Evolutionary conservation across 1,140 invertebrate species (phyloP).

Genomic region (Tribolium castaneum): DNA sequence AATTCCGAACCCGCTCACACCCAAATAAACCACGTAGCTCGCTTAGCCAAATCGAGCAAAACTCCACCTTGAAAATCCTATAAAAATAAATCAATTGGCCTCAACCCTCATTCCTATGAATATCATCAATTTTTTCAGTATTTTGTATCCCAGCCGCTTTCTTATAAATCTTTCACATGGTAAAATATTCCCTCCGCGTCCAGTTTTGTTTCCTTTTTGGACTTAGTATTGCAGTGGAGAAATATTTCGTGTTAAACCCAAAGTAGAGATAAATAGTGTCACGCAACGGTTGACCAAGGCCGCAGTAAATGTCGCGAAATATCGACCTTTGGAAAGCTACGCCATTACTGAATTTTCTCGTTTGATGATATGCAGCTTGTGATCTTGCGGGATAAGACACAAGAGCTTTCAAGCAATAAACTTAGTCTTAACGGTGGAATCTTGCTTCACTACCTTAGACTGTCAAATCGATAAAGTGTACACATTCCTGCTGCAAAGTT

Average conservation of each 20-base stretch:
- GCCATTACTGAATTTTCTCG: neutral
- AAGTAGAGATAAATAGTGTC: neutral
- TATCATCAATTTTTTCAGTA: neutral
- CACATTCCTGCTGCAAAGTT: neutral
- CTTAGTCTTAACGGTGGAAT: slow-evolving; percentile 6
- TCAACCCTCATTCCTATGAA: neutral
- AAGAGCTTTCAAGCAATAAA: slow-evolving; percentile 11
- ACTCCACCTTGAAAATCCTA: neutral
- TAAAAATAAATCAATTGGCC: neutral
- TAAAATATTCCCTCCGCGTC: neutral
- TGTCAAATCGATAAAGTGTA: slow-evolving; percentile 20
- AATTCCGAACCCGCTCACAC: no score
- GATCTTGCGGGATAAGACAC: slow-evolving; percentile 5
- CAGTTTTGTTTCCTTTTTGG: neutral
- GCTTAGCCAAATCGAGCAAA: no score
- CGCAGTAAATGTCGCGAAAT: slow-evolving; percentile 2
- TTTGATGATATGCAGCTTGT: slow-evolving; percentile 21
- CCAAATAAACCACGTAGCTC: no score
- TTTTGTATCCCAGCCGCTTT: neutral
- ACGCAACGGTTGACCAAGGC: slow-evolving; percentile 5
- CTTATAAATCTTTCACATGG: neutral
- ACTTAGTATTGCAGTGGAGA: neutral
- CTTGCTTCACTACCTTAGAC: slow-evolving; percentile 1
- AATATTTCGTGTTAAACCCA: neutral
- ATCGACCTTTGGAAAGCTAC: neutral